Conservation (phyloP, 2,797 vertebrate genomes). For the Acropternis orthonyx region DNA sequence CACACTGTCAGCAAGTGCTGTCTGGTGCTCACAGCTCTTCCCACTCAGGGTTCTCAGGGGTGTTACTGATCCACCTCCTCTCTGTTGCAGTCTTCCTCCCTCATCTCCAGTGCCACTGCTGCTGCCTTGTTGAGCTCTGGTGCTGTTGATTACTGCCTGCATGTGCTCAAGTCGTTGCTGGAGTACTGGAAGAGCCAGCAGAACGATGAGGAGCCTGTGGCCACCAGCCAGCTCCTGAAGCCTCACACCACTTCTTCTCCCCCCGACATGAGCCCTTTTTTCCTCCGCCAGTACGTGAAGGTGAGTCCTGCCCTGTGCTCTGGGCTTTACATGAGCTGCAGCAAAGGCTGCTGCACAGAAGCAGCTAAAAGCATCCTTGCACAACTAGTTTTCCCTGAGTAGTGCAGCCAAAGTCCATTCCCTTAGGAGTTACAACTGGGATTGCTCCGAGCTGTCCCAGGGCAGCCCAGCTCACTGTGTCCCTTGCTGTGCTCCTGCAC, state of each 20-base stretch:
- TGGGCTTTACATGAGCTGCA: neutral
- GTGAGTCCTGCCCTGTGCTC: constrained; percentile 69
- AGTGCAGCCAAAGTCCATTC: neutral
- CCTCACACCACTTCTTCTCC: constrained; percentile 94
- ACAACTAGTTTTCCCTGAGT: neutral
- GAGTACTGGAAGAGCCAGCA: constrained; percentile 98
- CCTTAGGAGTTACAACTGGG: neutral
- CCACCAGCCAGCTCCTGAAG: constrained; percentile 92
- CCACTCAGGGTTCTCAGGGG: neutral
- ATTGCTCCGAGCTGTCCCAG: neutral
- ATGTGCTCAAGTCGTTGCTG: constrained; percentile 93
- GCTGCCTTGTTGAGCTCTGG: constrained; percentile 93
- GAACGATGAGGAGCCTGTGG: constrained; percentile 91
- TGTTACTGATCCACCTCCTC: neutral
- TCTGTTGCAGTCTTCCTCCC: constrained; percentile 87
- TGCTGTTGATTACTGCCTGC: constrained; percentile 95
- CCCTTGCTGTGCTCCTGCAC: neutral
- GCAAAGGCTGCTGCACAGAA: neutral
- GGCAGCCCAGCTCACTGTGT: neutral
- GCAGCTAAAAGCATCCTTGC: neutral
- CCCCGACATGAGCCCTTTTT: constrained; percentile 98
- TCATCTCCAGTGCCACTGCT: constrained; percentile 97
- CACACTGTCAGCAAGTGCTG: neutral
- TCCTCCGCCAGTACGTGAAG: constrained; percentile 98
- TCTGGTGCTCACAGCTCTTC: neutral